Conservation (phyloP, 2,797 vertebrate species). For the Hapalemur alaotrensis region DNA sequence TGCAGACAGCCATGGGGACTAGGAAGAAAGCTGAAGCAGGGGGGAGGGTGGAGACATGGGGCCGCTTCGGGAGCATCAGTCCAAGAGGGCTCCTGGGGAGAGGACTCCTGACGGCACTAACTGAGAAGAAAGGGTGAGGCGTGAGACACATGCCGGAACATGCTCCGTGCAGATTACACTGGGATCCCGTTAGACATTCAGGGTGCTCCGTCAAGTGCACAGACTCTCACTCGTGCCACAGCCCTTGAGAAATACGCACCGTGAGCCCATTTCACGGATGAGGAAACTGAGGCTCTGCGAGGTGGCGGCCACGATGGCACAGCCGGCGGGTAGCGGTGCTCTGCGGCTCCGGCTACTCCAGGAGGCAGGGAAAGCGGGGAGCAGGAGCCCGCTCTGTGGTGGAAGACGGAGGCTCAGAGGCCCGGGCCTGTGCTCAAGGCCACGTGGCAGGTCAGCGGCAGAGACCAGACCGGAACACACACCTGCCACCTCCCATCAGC, state of each 20-base stretch:
- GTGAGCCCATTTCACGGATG: background rate
- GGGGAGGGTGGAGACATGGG: accelerated
- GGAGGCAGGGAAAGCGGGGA: background rate
- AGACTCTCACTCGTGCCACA: background rate
- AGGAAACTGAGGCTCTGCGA: background rate
- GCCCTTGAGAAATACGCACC: background rate
- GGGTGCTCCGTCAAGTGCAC: background rate
- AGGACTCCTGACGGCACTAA: background rate
- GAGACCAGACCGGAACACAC: background rate
- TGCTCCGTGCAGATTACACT: background rate
- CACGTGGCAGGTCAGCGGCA: background rate
- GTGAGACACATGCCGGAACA: background rate
- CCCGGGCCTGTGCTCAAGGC: background rate
- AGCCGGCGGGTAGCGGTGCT: accelerated
- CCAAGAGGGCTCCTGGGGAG: background rate
- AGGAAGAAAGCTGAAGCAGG: background rate
- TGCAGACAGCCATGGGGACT: accelerated
- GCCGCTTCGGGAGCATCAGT: accelerated
- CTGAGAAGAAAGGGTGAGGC: background rate
- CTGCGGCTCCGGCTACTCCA: background rate
- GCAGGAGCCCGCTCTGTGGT: background rate
- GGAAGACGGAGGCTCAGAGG: background rate
- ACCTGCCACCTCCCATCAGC: background rate
- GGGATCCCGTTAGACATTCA: background rate
- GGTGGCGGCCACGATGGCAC: accelerated